Evolutionary conservation across 2,888 invertebrate genomes (phyloP).

Genomic region (Gastracanthus pulcherrimus): DNA sequence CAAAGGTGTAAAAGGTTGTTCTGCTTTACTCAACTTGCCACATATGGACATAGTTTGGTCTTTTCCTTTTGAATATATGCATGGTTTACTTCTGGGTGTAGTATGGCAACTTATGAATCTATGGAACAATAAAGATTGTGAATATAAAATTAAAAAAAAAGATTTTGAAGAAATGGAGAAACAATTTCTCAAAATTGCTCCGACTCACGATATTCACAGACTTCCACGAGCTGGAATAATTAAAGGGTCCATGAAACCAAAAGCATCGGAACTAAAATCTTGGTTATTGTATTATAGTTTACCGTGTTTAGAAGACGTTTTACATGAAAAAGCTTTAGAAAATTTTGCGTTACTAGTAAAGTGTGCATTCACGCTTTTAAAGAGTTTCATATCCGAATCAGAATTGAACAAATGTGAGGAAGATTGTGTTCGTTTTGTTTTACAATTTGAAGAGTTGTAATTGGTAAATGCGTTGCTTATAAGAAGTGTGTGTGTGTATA

Average conservation of each 20-base stretch:
- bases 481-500: too few relatives aligned
- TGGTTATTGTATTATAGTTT: neutral
- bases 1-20: neutral
- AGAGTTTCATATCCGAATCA: neutral
- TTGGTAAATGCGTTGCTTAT: too few relatives aligned
- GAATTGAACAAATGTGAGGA: conserved; percentile 52
- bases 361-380: neutral
- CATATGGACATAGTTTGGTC: neutral
- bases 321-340: conserved; percentile 4
- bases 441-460: conserved; percentile 49
- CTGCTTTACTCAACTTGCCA: neutral
- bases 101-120: neutral
- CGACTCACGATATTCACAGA: neutral
- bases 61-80: neutral
- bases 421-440: conserved; percentile 52
- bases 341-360: neutral
- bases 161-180: neutral
- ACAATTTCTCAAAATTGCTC: neutral
- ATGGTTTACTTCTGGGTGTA: neutral
- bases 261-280: neutral
- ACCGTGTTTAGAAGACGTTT: conserved; percentile 25
- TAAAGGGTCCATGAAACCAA: neutral
- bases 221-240: neutral
- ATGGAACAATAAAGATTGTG: neutral
- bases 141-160: neutral